phyloP scores from a whole-genome alignment of 2,797 vertebrate genomes.

The Myotis pilosus region DNA sequence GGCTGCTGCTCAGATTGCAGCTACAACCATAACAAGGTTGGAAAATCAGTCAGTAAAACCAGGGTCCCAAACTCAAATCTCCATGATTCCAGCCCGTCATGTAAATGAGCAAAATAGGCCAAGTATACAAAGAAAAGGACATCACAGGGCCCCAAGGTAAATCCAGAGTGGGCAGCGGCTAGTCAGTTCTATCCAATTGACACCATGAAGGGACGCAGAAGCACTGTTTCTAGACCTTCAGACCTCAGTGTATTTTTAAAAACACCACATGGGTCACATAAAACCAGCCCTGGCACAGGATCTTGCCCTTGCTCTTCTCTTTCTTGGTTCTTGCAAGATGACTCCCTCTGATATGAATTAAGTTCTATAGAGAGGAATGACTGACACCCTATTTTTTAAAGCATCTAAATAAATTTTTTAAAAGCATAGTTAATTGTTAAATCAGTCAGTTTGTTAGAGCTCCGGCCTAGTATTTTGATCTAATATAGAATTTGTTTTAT shows the following conservation, averaged over 20 bases:
- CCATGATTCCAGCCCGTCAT: not conserved
- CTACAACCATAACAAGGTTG: not conserved
- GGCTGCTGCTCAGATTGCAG: not conserved
- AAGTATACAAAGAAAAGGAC: not conserved
- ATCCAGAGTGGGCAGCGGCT: not conserved
- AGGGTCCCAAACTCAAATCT: not conserved
- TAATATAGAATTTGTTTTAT: not conserved
- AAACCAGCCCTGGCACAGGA: not conserved
- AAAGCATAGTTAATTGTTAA: not conserved
- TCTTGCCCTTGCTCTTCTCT: not conserved
- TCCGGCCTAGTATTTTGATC: not conserved
- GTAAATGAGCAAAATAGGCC: not conserved
- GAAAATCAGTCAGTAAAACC: not conserved
- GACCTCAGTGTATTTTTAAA: not conserved
- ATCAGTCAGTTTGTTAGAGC: not conserved
- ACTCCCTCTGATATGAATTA: not conserved
- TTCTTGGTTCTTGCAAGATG: not conserved
- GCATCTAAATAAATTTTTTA: not conserved
- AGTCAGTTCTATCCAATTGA: not conserved
- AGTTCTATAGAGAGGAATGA: not conserved
- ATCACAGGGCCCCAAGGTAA: not conserved
- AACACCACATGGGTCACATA: not conserved
- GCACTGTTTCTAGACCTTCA: not conserved
- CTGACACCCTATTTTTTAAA: not conserved
- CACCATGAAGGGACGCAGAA: not conserved